Conservation (phyloP, 2,113 vertebrate species). For the Callipepla californica region DNA sequence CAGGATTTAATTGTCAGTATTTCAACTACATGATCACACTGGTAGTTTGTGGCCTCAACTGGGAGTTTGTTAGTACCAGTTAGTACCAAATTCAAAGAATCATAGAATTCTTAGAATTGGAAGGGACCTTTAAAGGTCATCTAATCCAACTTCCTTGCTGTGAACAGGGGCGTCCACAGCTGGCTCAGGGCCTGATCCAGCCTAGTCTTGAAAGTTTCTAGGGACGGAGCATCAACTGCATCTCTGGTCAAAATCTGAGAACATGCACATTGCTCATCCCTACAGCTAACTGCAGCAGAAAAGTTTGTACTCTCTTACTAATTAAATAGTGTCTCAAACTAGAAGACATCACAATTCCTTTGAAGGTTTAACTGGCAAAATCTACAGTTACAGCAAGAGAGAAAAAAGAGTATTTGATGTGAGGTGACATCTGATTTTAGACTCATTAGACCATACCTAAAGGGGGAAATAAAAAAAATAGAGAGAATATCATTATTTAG, state of each 20-base stretch:
- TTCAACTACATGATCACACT: neutral
- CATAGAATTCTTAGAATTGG: no score
- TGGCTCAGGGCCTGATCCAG: no score
- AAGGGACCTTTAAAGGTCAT: no score
- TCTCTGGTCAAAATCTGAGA: neutral
- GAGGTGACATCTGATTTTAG: constrained; percentile 10
- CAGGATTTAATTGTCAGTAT: neutral
- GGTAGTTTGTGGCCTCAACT: neutral
- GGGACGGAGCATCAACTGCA: no score
- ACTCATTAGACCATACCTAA: neutral
- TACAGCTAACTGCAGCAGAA: neutral
- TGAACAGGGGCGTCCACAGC: no score
- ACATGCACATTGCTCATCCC: neutral
- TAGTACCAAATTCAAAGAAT: neutral
- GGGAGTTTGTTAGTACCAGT: neutral
- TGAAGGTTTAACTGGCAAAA: constrained; percentile 10
- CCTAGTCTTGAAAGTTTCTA: no score
- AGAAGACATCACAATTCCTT: neutral
- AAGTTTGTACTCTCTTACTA: neutral
- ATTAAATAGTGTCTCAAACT: neutral
- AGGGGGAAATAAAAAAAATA: neutral
- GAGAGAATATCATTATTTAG: neutral
- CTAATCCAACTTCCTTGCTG: no score
- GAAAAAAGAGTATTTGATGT: neutral
- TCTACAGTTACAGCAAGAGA: neutral